A percentile compares a stretch with the other conserved stretches of the same genome.
Evolutionary conservation across 2,113 vertebrate genomes (phyloP).

Genomic region (Passer montanus): DNA sequence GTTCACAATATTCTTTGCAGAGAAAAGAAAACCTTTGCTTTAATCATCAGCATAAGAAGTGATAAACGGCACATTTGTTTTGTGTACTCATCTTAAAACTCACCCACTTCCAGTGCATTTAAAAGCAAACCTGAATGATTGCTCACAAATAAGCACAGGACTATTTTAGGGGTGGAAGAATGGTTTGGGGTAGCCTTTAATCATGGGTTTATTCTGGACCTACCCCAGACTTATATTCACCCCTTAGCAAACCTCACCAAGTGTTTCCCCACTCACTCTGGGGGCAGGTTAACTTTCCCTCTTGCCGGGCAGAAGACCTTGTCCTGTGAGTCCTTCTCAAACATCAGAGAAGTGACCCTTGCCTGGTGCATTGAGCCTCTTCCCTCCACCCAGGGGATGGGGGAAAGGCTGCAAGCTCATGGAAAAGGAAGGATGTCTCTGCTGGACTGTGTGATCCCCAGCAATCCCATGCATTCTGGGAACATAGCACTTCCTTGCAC

Average conservation of each 20-base stretch:
- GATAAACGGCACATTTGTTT: neutral
- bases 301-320: neutral
- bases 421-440: neutral
- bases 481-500: accelerated
- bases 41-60: neutral
- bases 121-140: neutral
- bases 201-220: neutral
- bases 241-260: neutral
- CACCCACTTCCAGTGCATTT: neutral
- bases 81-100: neutral
- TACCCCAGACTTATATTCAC: neutral
- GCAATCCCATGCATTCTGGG: neutral
- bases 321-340: neutral
- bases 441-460: neutral
- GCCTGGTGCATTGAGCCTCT: neutral
- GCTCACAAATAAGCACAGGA: neutral
- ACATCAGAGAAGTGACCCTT: accelerated
- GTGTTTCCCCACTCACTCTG: accelerated
- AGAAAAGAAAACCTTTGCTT: neutral
- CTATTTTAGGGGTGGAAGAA: neutral
- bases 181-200: neutral
- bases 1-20: neutral
- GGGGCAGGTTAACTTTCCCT: neutral
- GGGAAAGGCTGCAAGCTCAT: neutral
- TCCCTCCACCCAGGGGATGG: neutral